Conservation (phyloP, 92 coral and sea anemone species). For the Virgularia gustaviana region DNA sequence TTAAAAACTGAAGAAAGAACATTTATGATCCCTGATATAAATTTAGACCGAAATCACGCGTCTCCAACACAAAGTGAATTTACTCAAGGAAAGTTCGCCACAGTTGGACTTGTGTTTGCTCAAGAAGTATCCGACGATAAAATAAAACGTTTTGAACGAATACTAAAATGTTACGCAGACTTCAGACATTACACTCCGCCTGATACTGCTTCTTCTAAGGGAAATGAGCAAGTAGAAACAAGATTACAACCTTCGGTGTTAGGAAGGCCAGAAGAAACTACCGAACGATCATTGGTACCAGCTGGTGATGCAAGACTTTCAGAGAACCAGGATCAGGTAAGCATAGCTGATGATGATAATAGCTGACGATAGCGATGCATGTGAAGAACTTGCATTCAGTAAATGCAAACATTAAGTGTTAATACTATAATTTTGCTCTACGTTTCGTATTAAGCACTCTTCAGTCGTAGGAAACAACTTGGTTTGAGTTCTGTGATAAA, state of each 20-base stretch:
- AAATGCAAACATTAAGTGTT: background rate
- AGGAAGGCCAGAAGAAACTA: slow-evolving; percentile 46
- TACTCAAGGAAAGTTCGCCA: slow-evolving; percentile 72
- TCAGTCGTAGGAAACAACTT: too few species aligned
- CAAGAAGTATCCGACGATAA: slow-evolving; percentile 64
- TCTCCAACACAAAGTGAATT: slow-evolving; percentile 38
- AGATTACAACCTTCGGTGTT: slow-evolving; percentile 27
- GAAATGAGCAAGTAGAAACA: slow-evolving; percentile 17
- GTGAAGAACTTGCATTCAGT: too few species aligned
- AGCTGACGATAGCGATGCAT: too few species aligned
- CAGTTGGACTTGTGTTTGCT: slow-evolving; percentile 87
- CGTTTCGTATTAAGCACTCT: too few species aligned
- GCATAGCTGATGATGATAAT: too few species aligned
- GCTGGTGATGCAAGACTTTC: slow-evolving; percentile 39
- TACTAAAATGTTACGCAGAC: slow-evolving; percentile 84
- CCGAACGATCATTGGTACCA: slow-evolving; percentile 43
- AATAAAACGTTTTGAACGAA: slow-evolving; percentile 76
- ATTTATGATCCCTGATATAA: slow-evolving; percentile 92
- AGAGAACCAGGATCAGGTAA: slow-evolving; percentile 5
- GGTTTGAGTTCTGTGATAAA: too few species aligned
- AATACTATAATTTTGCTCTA: background rate
- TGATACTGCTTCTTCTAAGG: slow-evolving; percentile 17
- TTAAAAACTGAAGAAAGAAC: slow-evolving; percentile 94
- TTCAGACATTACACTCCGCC: slow-evolving; percentile 78
- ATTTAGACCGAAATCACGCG: slow-evolving; percentile 58